Percentiles rank a stretch among this genome's conserved stretches.
Evolutionary conservation across 1,140 invertebrate genomes (phyloP).

Genomic region (Drosophila sp.): DNA sequence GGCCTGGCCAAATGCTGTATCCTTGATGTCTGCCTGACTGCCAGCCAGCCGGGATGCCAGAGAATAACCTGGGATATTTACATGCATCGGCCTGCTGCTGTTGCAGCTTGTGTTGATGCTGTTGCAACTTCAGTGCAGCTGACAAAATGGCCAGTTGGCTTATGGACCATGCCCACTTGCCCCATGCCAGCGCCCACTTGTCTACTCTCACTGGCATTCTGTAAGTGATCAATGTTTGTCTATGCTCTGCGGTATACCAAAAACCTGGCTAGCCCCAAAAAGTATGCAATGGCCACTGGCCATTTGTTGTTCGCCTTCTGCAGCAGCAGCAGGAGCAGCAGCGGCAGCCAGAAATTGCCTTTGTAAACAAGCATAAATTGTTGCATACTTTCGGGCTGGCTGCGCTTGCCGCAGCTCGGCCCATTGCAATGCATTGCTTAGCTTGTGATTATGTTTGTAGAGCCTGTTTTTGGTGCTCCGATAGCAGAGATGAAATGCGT

Average conservation of each 20-base stretch:
- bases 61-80: conserved; percentile 57
- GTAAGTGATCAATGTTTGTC: conserved; percentile 79
- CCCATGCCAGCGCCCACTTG: background rate
- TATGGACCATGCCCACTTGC: conserved; percentile 30
- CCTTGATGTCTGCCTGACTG: conserved; percentile 29
- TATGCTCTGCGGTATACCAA: conserved; percentile 69
- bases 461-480: conserved; percentile 41
- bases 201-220: conserved; percentile 46
- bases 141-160: conserved; percentile 72
- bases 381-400: conserved; percentile 68
- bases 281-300: conserved; percentile 50
- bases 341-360: conserved; percentile 54
- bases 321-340: conserved; percentile 5
- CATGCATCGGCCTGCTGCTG: conserved; percentile 52
- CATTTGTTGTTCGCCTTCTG: conserved; percentile 38
- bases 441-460: conserved; percentile 75
- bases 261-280: conserved; percentile 34
- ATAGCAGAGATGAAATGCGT: conserved; percentile 19
- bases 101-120: conserved; percentile 2
- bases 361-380: conserved; percentile 79
- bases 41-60: background rate
- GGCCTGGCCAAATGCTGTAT: conserved; percentile 41
- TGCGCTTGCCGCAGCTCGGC: conserved; percentile 26
- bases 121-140: conserved; percentile 56
- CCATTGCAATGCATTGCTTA: conserved; percentile 75